Evolutionary conservation across 2,797 vertebrate genomes (phyloP).

Genomic region (Taeniopygia guttata): DNA sequence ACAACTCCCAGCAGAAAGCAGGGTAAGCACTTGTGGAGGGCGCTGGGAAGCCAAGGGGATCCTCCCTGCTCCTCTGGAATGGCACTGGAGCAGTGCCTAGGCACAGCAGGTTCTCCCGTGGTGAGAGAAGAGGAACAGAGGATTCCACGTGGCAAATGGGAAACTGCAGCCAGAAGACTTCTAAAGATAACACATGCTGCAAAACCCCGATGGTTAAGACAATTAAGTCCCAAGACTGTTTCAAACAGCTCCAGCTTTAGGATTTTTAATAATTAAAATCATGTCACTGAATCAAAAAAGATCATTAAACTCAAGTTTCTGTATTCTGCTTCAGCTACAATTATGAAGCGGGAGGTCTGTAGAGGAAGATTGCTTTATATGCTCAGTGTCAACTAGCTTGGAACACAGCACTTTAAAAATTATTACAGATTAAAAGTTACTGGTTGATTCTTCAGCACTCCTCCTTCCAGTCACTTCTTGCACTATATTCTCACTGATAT

Average conservation of each 20-base stretch:
- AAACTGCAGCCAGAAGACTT: background rate
- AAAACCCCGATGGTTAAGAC: background rate
- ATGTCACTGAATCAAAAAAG: constrained; percentile 14
- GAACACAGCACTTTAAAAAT: constrained; percentile 1
- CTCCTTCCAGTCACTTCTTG: constrained; percentile 26
- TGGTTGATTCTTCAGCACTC: background rate
- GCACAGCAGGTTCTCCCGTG: background rate
- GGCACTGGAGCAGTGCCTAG: background rate
- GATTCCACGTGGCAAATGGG: background rate
- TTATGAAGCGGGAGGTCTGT: background rate
- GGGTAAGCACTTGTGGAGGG: background rate
- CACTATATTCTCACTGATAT: background rate
- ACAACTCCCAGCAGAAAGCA: background rate
- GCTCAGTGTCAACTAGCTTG: background rate
- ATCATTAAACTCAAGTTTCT: constrained; percentile 18
- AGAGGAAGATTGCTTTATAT: background rate
- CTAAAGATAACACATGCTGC: background rate
- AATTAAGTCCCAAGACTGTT: background rate
- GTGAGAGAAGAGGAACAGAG: background rate
- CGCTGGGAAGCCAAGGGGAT: background rate
- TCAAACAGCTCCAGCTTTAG: constrained; percentile 11
- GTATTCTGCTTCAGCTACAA: background rate
- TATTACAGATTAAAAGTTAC: background rate
- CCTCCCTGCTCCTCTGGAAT: background rate
- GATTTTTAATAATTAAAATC: constrained; percentile 48